Percentiles rank a stretch among this genome's conserved stretches.
These are phyloP conservation scores for Yponomeuta cagnagella DNA, from an alignment of 2,888 invertebrate genomes.

Conservation along the genomic window DNA sequence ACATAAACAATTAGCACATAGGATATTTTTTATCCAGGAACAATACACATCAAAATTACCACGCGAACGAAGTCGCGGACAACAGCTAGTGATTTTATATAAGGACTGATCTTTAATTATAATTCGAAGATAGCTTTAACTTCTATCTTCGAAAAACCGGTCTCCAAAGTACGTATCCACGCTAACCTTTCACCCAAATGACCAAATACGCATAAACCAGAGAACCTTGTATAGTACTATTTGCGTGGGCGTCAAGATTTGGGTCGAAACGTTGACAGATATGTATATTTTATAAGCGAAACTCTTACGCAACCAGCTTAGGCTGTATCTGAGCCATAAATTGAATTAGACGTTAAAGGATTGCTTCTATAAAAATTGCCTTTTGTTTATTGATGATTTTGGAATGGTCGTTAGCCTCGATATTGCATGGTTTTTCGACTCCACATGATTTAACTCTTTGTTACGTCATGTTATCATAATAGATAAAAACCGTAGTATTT, in stretches of 20 bases:
- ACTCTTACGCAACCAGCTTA: conserved; percentile 7
- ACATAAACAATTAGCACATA: too few relatives aligned
- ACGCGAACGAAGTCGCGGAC: too few relatives aligned
- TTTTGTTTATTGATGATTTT: not conserved
- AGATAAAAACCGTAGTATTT: too few relatives aligned
- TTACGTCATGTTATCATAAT: too few relatives aligned
- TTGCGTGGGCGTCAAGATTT: conserved; percentile 65
- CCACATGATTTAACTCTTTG: too few relatives aligned
- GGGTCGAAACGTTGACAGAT: conserved; percentile 40
- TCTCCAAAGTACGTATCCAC: not conserved
- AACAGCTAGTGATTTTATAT: too few relatives aligned
- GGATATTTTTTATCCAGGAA: too few relatives aligned
- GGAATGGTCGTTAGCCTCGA: not conserved
- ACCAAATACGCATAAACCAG: conserved; percentile 23
- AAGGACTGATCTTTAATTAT: too few relatives aligned
- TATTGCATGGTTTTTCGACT: too few relatives aligned
- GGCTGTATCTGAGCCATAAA: not conserved
- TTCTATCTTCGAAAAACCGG: not conserved
- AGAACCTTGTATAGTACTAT: conserved; percentile 44
- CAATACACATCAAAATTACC: too few relatives aligned
- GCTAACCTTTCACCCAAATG: not conserved
- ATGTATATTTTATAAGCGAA: conserved; percentile 21
- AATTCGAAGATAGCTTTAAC: too few relatives aligned
- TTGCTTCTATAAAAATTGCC: not conserved
- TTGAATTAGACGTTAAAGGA: conserved; percentile 1